Evolutionary conservation across 2,797 vertebrate species (phyloP), one percentile per base, ranked within the genome.

Genomic region (Phataginus tricuspis): DNA sequence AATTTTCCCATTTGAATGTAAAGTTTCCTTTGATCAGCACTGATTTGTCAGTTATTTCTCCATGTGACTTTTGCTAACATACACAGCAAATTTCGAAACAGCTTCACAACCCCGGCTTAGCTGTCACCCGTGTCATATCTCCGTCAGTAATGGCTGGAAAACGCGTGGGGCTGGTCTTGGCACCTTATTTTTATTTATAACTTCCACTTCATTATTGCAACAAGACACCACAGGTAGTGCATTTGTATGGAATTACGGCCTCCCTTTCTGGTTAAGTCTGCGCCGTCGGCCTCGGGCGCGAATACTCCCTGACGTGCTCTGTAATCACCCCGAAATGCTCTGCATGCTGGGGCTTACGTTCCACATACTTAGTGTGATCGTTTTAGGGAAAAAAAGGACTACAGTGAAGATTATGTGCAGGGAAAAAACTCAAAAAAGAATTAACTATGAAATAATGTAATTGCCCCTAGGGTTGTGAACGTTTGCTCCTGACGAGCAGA

Each of bases 141-240:
- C 97, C 95, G 92, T 96, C 97, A 96, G 96, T 94, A 97, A 95
- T 19, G 96, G 95, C 87, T 7, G 0, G 96, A 74, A 96, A 96
- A 91, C 86, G 91, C 83, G 0, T 51, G 13, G 79, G 96, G 96
- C 94, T 91, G 93, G 95, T 94, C 95, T 97, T 90, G 66, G 82
- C 77, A 66, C 92, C 98, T 97, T 97, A 97, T 96, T 98, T 97
- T 97, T 98, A 97, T 96, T 98, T 98, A 98, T 97, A 96, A 97
- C 98, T 98, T 97, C 97, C 94, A 89, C 97, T 97, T 97, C 97
- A 92, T 97, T 97, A 82, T 91, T 96, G 98, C 97, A 98, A 80
- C 97, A 91, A 97, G 98, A 97, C 97, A 66, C 97, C 72, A 25
- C 95, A 91, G 97, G 97, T 86, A 77, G 86, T 57, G 95, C 68